Percentiles rank a stretch among this genome's conserved stretches.
Conservation (phyloP, 2,797 vertebrate genomes). For the Rhabdomys pumilio region DNA sequence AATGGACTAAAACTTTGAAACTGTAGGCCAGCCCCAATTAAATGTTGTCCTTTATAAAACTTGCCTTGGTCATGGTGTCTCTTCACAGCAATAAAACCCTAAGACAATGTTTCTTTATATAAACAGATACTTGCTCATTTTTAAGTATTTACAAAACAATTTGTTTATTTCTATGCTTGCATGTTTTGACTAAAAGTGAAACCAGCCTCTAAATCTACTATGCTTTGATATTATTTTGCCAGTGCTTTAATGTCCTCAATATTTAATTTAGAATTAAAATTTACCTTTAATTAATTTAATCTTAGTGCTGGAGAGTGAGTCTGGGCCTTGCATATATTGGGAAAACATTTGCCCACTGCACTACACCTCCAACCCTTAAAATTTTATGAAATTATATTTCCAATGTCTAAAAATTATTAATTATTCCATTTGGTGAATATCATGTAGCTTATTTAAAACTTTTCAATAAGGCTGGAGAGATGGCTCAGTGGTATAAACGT, state of each 20-base stretch:
- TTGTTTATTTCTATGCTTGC: conserved; percentile 4
- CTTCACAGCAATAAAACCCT: not conserved
- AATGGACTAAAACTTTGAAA: not conserved
- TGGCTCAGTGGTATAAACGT: not conserved
- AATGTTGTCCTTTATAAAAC: not conserved
- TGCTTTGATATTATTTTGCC: conserved; percentile 50
- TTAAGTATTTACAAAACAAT: conserved; percentile 53
- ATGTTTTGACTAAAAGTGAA: conserved; percentile 58
- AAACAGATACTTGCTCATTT: conserved; percentile 15
- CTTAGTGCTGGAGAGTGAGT: not conserved
- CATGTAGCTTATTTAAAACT: conserved; percentile 10
- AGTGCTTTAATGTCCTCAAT: conserved; percentile 10
- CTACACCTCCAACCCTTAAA: not conserved
- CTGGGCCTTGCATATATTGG: not conserved
- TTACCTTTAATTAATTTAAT: not conserved
- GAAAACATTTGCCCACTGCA: not conserved
- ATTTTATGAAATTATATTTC: conserved; percentile 55
- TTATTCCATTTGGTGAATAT: conserved; percentile 42
- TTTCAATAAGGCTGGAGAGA: not conserved
- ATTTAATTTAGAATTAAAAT: not conserved
- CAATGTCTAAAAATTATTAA: conserved; percentile 44
- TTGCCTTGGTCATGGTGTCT: not conserved
- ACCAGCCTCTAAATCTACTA: conserved; percentile 3
- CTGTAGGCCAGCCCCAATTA: not conserved
- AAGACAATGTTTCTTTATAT: not conserved